These are phyloP conservation scores for Chrysomallon squamiferum DNA, from an alignment of 1,140 invertebrate species.

Conservation along the genomic window DNA sequence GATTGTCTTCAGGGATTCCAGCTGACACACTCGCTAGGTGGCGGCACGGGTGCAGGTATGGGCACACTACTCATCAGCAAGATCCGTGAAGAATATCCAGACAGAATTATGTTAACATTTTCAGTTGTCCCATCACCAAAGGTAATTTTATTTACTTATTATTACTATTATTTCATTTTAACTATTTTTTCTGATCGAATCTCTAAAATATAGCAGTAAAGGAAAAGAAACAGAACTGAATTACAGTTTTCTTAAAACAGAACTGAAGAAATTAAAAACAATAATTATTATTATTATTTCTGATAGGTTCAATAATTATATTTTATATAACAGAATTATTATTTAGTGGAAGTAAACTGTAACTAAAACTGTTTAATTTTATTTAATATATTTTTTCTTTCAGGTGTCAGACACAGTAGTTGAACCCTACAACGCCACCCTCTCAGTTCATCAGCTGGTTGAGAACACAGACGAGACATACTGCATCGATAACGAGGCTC, in stretches of 20 bases:
- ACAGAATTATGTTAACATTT: conserved; percentile 92
- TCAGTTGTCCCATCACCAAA: conserved; percentile 91
- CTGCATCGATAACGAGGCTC: conserved; percentile 77
- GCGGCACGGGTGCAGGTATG: conserved; percentile 64
- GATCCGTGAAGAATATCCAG: conserved; percentile 72
- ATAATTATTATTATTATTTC: no score
- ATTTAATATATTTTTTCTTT: conserved; percentile 10
- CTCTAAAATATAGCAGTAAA: no score
- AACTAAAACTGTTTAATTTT: no score
- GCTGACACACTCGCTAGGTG: conserved; percentile 80
- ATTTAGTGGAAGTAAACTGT: no score
- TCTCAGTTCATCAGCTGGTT: conserved; percentile 81
- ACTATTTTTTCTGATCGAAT: background rate
- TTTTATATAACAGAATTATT: no score
- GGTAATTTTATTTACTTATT: conserved; percentile 27
- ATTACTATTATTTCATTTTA: no score
- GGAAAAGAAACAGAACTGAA: no score
- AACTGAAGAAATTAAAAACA: no score
- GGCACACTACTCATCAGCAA: conserved; percentile 69
- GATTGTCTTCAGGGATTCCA: conserved; percentile 81
- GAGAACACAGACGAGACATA: conserved; percentile 77
- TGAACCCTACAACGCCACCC: conserved; percentile 69
- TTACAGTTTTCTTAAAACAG: no score
- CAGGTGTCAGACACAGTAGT: conserved; percentile 68
- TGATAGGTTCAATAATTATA: no score